phyloP scores from a whole-genome alignment of 30 jellyfish, hydroid and myxozoan species.

The Aurelia aurita region DNA sequence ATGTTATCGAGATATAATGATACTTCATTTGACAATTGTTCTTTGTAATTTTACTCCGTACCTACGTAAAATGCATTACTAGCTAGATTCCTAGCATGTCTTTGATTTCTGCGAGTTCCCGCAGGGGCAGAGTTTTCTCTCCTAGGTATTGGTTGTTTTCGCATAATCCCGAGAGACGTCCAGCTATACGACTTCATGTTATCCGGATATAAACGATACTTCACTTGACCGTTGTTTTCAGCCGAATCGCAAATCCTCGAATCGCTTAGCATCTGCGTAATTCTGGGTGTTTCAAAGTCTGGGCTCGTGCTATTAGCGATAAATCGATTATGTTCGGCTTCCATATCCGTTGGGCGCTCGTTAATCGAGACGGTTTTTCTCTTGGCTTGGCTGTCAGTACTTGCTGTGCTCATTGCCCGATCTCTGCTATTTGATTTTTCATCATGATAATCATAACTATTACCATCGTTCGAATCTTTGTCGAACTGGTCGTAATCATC shows the following conservation, averaged over 20 bases:
- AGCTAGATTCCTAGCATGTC: not conserved
- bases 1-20: not conserved
- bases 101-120: constrained; percentile 42
- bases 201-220: constrained; percentile 66
- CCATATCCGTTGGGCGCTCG: constrained; percentile 56
- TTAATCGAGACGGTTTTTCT: constrained; percentile 34
- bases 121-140: constrained; percentile 94
- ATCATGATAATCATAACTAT: too few relatives aligned
- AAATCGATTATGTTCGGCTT: constrained; percentile 14
- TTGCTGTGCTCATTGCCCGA: constrained; percentile 25
- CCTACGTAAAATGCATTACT: not conserved
- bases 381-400: constrained; percentile 33
- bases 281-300: not conserved
- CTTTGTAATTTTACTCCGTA: not conserved
- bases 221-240: not conserved
- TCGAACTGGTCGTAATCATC: constrained; percentile 36
- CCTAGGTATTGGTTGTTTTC: constrained; percentile 55
- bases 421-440: not conserved
- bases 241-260: not conserved
- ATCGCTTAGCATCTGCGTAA: not conserved
- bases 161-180: constrained; percentile 76
- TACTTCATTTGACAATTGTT: not conserved
- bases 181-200: constrained; percentile 85
- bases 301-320: not conserved
- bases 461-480: not conserved